Percentiles rank a stretch among this genome's conserved stretches.
phyloP scores from a whole-genome alignment of 2,113 vertebrate species.

The Ctenomys sociabilis region DNA sequence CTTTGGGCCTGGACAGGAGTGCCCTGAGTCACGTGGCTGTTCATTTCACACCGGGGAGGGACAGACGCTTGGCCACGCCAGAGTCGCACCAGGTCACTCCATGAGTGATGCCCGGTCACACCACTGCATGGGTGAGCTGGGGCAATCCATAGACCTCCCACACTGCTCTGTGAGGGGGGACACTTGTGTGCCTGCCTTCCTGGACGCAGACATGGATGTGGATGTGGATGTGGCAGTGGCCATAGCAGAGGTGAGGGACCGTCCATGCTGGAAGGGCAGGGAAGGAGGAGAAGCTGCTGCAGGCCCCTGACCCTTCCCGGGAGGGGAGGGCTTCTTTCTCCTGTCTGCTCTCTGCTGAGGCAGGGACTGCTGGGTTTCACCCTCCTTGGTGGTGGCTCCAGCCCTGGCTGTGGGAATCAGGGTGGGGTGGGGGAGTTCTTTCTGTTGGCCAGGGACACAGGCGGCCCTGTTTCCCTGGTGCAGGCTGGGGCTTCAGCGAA shows the following conservation, averaged over 20 bases:
- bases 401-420: neutral
- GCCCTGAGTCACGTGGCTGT: neutral
- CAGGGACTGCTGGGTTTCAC: neutral
- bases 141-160: neutral
- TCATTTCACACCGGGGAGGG: neutral
- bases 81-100: too few species aligned
- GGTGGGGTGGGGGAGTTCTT: neutral
- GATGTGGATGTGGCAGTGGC: neutral
- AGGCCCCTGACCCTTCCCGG: neutral
- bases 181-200: neutral
- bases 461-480: accelerated
- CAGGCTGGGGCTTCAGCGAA: neutral
- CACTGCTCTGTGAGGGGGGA: neutral
- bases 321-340: neutral
- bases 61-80: too few species aligned
- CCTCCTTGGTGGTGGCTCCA: accelerated
- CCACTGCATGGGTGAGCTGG: neutral
- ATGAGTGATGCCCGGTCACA: too few species aligned
- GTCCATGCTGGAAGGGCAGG: neutral
- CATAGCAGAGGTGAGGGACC: neutral
- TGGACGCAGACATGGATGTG: neutral
- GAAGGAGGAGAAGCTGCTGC: too few species aligned
- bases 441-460: neutral
- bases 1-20: neutral
- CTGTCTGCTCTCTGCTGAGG: neutral